phyloP scores from a whole-genome alignment of 2,113 vertebrate genomes.

The Lepus timidus region DNA sequence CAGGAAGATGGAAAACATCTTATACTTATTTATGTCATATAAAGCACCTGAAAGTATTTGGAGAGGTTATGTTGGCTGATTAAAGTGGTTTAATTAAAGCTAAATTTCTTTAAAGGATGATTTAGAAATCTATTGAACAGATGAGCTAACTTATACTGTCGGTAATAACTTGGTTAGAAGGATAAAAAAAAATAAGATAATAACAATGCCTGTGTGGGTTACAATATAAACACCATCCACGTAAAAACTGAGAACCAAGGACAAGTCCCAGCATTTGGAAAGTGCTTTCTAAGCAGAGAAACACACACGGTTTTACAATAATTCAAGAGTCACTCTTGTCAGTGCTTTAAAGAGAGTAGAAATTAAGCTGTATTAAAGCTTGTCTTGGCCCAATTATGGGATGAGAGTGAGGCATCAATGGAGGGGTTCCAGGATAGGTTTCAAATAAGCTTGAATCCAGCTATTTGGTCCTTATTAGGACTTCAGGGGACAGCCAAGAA shows the following conservation, averaged over 20 bases:
- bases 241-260: slow-evolving; percentile 53
- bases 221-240: neutral
- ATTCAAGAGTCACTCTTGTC: slow-evolving; percentile 46
- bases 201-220: neutral
- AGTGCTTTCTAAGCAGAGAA: slow-evolving; percentile 31
- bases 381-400: slow-evolving; percentile 62
- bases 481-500: slow-evolving; percentile 83
- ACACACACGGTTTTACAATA: slow-evolving; percentile 50
- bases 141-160: neutral
- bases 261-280: slow-evolving; percentile 6
- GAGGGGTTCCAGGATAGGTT: slow-evolving; percentile 76
- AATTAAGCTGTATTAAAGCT: slow-evolving; percentile 63
- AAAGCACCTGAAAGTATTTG: neutral
- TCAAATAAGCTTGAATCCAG: slow-evolving; percentile 79
- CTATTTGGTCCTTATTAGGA: slow-evolving; percentile 75
- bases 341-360: slow-evolving; percentile 33
- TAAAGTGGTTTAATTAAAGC: slow-evolving; percentile 51
- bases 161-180: neutral
- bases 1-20: neutral
- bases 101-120: slow-evolving; percentile 11
- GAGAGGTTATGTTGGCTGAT: neutral
- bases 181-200: neutral
- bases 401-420: slow-evolving; percentile 68
- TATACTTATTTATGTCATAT: neutral
- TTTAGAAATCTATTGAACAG: neutral